Conservation (phyloP, 2,113 vertebrate species). For the Uropsilus gracilis region DNA sequence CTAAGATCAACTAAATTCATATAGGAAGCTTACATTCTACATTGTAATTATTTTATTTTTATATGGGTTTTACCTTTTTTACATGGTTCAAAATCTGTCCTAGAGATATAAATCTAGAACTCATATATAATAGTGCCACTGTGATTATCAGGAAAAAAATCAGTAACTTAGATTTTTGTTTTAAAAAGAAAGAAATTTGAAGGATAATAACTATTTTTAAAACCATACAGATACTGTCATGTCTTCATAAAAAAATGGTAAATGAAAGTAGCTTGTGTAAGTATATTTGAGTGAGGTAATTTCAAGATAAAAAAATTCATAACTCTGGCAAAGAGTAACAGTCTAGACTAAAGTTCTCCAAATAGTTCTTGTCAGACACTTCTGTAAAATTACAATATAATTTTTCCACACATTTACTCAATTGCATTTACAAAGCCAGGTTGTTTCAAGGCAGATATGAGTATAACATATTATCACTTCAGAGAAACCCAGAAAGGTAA, state of each 20-base stretch:
- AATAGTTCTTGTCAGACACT: slow-evolving; percentile 71
- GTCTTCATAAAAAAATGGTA: slow-evolving; percentile 86
- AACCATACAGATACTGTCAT: slow-evolving; percentile 84
- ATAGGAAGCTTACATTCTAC: slow-evolving; percentile 87
- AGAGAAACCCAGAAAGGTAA: neutral
- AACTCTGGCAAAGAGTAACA: neutral
- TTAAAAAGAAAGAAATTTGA: slow-evolving; percentile 79
- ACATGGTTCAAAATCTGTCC: slow-evolving; percentile 88
- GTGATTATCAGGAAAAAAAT: slow-evolving; percentile 85
- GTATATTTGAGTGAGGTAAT: slow-evolving; percentile 72
- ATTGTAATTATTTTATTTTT: slow-evolving; percentile 84
- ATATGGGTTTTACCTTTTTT: slow-evolving; percentile 86
- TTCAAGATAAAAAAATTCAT: slow-evolving; percentile 78
- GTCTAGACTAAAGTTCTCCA: slow-evolving; percentile 74
- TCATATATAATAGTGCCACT: slow-evolving; percentile 66
- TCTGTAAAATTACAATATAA: slow-evolving; percentile 65
- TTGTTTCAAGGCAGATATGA: slow-evolving; percentile 48
- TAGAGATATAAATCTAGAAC: slow-evolving; percentile 88
- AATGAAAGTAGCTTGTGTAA: slow-evolving; percentile 83
- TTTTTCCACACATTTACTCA: slow-evolving; percentile 73
- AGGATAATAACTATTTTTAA: slow-evolving; percentile 89
- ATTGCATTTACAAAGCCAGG: slow-evolving; percentile 70
- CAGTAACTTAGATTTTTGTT: slow-evolving; percentile 88
- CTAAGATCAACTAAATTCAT: slow-evolving; percentile 85
- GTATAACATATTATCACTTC: slow-evolving; percentile 3